Base-by-base conservation (phyloP, 1,140 invertebrate species). In the Euwallacea fornicatus region DNA sequence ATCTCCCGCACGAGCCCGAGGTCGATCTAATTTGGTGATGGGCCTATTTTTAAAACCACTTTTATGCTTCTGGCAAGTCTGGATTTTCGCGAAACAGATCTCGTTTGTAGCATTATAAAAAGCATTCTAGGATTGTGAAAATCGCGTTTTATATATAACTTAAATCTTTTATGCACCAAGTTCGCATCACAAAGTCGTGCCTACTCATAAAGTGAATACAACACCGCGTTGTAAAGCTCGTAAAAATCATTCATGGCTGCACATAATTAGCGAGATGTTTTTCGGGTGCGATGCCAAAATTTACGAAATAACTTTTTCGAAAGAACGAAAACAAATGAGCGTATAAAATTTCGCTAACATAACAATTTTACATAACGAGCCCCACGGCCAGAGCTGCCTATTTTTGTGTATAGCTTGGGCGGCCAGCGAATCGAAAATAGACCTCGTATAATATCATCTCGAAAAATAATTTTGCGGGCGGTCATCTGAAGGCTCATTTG, bases 301-400 rank as follows among this genome's bases (percentile, higher is more conserved):
- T 62, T 44, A 15, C 59, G 43, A 42, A 33, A 33, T 33, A 33
- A 33, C 21, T 63, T 54, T 54, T 55, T n/a, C 10, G 42, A 68
- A 68, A 7, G 11, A 42, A 60, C 59, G 60, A 58, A 65, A 64
- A 71, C 69, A 65, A 63, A 63, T 61, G 41, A 69, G 33, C 67
- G 69, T 71, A 71, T 71, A 71, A 71, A 71, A 71, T 71, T 71
- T 71, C 69, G 69, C 69, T 63, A 69, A 69, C 67, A 71, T 65
- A 69, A 69, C 60, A 65, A 71, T 65, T 71, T 71, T 71, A 71
- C 62, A 65, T 71, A 71, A 71, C 60, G 61, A 8, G 0, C 43
- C 13, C 50, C 44, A n/a, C 41, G 6, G n/a, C 42, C 50, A 33
- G 11, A 33, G 44, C 66, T 33, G 66, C 21, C 69, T 71, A 71